Conservation (phyloP, 2,888 invertebrate species). For the Isotomurus palustris region DNA sequence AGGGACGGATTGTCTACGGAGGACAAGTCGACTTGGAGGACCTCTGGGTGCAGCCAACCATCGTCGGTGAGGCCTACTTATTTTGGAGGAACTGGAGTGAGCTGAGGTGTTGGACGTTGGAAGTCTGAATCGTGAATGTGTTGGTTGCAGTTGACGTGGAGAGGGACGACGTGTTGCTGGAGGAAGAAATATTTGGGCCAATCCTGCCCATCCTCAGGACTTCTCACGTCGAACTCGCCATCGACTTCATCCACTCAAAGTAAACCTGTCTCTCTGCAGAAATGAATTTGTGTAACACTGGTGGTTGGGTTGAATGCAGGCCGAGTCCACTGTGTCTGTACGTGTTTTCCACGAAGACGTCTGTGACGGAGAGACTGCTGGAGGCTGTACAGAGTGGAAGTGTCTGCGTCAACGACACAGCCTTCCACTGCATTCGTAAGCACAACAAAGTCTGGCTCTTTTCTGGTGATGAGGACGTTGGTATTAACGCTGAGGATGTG, state of each 20-base stretch:
- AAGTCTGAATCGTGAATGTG: too few relatives aligned
- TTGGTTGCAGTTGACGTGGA: constrained; percentile 18
- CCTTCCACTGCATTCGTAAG: too few relatives aligned
- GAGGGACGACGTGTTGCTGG: constrained; percentile 49
- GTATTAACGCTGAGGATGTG: too few relatives aligned
- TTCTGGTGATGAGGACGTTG: too few relatives aligned
- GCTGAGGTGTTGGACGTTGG: too few relatives aligned
- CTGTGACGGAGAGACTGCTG: constrained; percentile 60
- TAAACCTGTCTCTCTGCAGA: too few relatives aligned
- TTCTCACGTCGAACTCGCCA: constrained; percentile 81
- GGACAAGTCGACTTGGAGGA: constrained; percentile 67
- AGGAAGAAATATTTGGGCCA: constrained; percentile 92
- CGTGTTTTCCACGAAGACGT: constrained; percentile 67
- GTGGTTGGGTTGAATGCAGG: constrained; percentile 57
- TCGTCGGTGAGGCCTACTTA: constrained; percentile 52
- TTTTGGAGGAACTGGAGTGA: too few relatives aligned
- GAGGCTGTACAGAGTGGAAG: constrained; percentile 73
- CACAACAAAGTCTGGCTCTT: too few relatives aligned
- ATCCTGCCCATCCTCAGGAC: constrained; percentile 84
- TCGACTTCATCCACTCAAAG: constrained; percentile 64
- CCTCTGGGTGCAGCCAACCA: constrained; percentile 78
- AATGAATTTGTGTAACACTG: too few relatives aligned
- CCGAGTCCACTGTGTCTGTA: constrained; percentile 88
- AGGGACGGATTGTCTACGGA: constrained; percentile 73
- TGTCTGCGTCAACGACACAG: constrained; percentile 75